Conservation (phyloP, 2,888 invertebrate genomes). For the Bruchidius siliquastri region DNA sequence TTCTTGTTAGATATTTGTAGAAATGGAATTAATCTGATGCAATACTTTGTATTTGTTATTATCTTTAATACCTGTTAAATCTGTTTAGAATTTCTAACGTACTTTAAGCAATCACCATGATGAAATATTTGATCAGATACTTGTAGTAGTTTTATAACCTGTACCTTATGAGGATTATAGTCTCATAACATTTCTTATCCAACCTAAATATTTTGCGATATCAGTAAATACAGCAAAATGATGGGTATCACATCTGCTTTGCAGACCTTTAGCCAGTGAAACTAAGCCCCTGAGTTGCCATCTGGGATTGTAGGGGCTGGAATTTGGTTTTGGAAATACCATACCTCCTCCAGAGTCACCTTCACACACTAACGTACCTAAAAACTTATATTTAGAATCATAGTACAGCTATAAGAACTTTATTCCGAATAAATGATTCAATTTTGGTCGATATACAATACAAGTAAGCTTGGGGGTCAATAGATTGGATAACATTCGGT, state of each 20-base stretch:
- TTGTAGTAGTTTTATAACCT: no score
- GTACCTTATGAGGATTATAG: neutral
- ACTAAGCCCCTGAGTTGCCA: constrained; percentile 51
- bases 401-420: neutral
- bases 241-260: constrained; percentile 54
- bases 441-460: no score
- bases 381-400: neutral
- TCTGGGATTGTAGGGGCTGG: constrained; percentile 25
- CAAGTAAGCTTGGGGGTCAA: no score
- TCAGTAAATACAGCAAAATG: constrained; percentile 62
- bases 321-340: constrained; percentile 37
- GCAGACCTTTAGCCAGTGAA: constrained; percentile 55
- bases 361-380: constrained; percentile 57
- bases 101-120: no score
- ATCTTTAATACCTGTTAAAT: no score
- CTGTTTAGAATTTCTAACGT: no score
- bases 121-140: no score
- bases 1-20: no score
- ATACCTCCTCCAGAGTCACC: constrained; percentile 48
- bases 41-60: no score
- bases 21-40: no score
- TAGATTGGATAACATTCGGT: no score
- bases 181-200: constrained; percentile 43
- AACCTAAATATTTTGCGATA: constrained; percentile 54
- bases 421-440: neutral